phyloP scores from a whole-genome alignment of 2,888 invertebrate species.

The Amiota communis region DNA sequence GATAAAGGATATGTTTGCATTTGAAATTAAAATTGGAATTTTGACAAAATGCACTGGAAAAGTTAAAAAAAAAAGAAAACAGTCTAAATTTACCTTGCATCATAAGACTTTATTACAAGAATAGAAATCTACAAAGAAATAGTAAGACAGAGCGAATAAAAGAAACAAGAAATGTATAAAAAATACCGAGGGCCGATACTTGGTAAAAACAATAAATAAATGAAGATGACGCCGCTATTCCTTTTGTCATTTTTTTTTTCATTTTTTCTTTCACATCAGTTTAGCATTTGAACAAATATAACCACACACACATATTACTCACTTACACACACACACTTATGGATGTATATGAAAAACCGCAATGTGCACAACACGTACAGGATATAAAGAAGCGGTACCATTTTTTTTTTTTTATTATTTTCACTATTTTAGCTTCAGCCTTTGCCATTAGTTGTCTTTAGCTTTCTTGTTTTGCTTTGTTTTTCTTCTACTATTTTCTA shows the following conservation, averaged over 20 bases:
- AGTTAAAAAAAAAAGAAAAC: too few species aligned
- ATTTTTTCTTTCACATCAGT: too few species aligned
- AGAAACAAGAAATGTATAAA: background rate
- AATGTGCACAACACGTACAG: constrained; percentile 18
- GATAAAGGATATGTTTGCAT: too few species aligned
- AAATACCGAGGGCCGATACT: background rate
- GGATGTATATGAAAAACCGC: background rate
- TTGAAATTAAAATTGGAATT: too few species aligned
- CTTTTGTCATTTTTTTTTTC: too few species aligned
- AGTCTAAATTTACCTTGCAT: too few species aligned
- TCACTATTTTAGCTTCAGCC: constrained; percentile 17
- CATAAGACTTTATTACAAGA: too few species aligned
- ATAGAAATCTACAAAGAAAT: background rate
- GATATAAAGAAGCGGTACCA: constrained; percentile 20
- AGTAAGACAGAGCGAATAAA: background rate
- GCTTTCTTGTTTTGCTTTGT: background rate
- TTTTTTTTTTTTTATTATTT: constrained; percentile 23
- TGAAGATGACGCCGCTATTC: constrained; percentile 15
- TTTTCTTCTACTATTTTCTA: background rate
- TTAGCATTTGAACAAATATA: too few species aligned
- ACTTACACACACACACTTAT: background rate
- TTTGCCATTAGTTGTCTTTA: background rate
- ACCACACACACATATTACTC: background rate
- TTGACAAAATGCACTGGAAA: too few species aligned
- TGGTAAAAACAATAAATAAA: constrained; percentile 18